These are phyloP conservation scores for Lepeophtheirus salmonis DNA, from an alignment of 1,140 invertebrate genomes.

Conservation along the genomic window DNA sequence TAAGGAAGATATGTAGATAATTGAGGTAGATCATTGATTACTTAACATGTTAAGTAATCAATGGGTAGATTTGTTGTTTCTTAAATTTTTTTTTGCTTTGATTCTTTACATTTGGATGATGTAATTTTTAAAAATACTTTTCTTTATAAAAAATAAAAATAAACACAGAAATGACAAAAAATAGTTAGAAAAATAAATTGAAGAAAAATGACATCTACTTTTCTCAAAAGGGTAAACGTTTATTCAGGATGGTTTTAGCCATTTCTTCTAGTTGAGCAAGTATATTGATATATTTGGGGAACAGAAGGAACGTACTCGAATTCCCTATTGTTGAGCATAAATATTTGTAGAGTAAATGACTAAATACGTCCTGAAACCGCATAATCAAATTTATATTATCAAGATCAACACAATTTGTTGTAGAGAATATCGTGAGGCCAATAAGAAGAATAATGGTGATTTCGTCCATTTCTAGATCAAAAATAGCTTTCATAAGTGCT, in stretches of 20 bases:
- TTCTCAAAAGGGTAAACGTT: too few species aligned
- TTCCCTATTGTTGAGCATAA: background rate
- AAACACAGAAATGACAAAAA: too few species aligned
- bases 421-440: background rate
- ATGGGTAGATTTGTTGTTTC: too few species aligned
- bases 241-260: constrained; percentile 3
- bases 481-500: background rate
- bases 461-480: constrained; percentile 7
- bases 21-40: too few species aligned
- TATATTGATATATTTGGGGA: constrained; percentile 13
- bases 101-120: too few species aligned
- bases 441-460: constrained; percentile 6
- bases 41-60: too few species aligned
- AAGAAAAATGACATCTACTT: too few species aligned
- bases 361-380: background rate
- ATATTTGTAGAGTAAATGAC: background rate
- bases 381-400: background rate
- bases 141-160: too few species aligned
- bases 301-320: background rate
- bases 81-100: too few species aligned
- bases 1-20: too few species aligned
- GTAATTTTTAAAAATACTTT: too few species aligned
- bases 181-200: too few species aligned
- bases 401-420: background rate
- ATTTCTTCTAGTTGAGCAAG: constrained; percentile 4